Evolutionary conservation across 2,888 invertebrate genomes (phyloP).

Genomic region (Pollenia labialis): DNA sequence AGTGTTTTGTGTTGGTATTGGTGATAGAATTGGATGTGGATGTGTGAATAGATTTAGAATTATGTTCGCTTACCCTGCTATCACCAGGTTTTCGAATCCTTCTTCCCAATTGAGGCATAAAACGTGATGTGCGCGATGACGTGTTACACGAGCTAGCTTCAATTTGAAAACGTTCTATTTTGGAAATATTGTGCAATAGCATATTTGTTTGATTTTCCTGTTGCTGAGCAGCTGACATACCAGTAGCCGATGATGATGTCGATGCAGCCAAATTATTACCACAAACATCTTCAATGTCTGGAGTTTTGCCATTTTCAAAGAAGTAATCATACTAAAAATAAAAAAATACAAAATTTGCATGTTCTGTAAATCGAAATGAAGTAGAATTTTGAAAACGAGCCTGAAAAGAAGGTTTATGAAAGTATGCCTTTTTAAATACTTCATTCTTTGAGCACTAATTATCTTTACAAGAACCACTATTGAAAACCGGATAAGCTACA

Average conservation of each 20-base stretch:
- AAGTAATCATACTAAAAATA: constrained; percentile 83
- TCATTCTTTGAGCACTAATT: no score
- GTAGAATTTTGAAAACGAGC: no score
- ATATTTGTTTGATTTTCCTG: constrained; percentile 83
- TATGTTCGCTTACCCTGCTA: constrained; percentile 82
- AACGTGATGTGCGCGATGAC: constrained; percentile 80
- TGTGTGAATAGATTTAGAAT: constrained; percentile 74
- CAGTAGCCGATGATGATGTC: constrained; percentile 74
- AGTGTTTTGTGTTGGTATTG: constrained; percentile 72
- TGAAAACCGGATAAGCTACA: no score
- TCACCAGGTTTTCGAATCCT: constrained; percentile 83
- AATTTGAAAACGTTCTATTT: constrained; percentile 82
- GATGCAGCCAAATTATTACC: constrained; percentile 75
- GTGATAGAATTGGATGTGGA: constrained; percentile 74
- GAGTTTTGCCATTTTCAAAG: constrained; percentile 83
- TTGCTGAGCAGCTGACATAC: constrained; percentile 74
- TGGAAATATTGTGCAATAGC: constrained; percentile 83
- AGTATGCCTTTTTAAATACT: no score
- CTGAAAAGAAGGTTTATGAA: no score
- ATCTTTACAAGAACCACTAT: no score
- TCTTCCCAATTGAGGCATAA: constrained; percentile 82
- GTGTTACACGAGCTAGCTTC: constrained; percentile 74
- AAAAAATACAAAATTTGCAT: neutral
- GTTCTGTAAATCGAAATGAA: no score
- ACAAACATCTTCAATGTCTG: constrained; percentile 80